Evolutionary conservation across 1,140 invertebrate species (phyloP), one percentile per base, ranked within the genome.

Genomic region (Colletes latitarsis): DNA sequence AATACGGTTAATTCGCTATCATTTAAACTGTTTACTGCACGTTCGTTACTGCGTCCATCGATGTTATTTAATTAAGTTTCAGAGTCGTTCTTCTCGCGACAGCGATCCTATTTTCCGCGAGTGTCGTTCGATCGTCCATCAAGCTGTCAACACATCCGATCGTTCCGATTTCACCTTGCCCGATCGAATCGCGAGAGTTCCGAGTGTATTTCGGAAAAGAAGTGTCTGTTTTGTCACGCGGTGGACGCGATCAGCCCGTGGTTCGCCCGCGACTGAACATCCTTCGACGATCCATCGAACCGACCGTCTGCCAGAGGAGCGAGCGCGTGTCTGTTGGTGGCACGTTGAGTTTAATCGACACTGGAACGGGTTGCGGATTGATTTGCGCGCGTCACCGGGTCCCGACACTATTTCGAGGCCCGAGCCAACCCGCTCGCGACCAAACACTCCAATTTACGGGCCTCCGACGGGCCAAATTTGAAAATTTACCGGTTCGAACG

Each of bases 221-320:
- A 46, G 14, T 1, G 63, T 46, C 3, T 8, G 0, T 6, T 19
- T 17, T 46, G n/a, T n/a, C 39, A 4, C 6, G 4, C 1, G 5
- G 1, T 6, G 10, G 9, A 68, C 49, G 3, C 46, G 14, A 14
- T 43, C 39, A 41, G 39, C 39, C 49, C 39, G 77, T 21, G 66
- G 77, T 19, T 39, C 21, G 17, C 52, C 46, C 52, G 41, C 60
- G 49, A 79, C 70, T 79, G 77, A 64, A 5, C 19, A 41, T 67
- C 62, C 49, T 21, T 63, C 52, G 58, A 30, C 43, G 30, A 52
- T 43, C 41, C 6, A 5, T 39, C 21, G 14, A 53, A 21, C n/a
- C 21, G 3, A 39, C 6, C 6, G 43, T 9, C 10, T 10, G 9
- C 49, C 49, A 3, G 49, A 9, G 49, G 10, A 49, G 10, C 49